phyloP scores from a whole-genome alignment of 1,140 invertebrate genomes.

The Ceratina calcarata region DNA sequence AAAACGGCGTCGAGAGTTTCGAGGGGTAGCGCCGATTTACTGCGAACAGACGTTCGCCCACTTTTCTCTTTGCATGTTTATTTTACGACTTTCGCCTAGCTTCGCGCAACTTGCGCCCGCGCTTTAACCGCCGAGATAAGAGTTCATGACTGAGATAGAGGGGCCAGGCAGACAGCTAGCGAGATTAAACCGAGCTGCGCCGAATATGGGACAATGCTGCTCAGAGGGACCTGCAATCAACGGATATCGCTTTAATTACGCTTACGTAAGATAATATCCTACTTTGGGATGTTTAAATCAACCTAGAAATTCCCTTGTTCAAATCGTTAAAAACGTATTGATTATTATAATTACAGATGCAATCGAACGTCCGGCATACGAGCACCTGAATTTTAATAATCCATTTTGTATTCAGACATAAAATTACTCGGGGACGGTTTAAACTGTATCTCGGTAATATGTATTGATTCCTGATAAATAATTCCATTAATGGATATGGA shows the following conservation, averaged over 20 bases:
- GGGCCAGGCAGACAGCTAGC: conserved; percentile 16
- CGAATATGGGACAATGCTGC: conserved; percentile 1
- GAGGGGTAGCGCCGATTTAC: conserved; percentile 36
- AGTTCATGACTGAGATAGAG: conserved; percentile 21
- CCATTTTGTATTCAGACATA: background rate
- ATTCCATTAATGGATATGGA: background rate
- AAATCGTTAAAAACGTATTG: too few species aligned
- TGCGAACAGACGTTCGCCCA: background rate
- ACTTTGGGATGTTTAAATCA: background rate
- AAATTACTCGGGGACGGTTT: conserved; percentile 10
- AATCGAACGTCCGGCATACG: background rate
- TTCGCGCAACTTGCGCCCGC: background rate
- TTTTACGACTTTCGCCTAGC: conserved; percentile 18
- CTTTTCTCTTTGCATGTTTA: conserved; percentile 31
- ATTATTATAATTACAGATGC: background rate
- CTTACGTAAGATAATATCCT: background rate
- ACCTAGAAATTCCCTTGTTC: too few species aligned
- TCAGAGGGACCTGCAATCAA: conserved; percentile 10
- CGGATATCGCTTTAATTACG: conserved; percentile 34
- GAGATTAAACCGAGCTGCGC: conserved; percentile 8
- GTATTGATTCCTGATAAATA: conserved; percentile 28
- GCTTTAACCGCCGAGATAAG: conserved; percentile 18
- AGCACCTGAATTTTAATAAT: background rate
- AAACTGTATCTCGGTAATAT: background rate
- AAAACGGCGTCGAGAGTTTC: conserved; percentile 41